These are phyloP conservation scores for Calosoma granatense DNA, from an alignment of 1,140 invertebrate genomes.

Conservation along the genomic window DNA sequence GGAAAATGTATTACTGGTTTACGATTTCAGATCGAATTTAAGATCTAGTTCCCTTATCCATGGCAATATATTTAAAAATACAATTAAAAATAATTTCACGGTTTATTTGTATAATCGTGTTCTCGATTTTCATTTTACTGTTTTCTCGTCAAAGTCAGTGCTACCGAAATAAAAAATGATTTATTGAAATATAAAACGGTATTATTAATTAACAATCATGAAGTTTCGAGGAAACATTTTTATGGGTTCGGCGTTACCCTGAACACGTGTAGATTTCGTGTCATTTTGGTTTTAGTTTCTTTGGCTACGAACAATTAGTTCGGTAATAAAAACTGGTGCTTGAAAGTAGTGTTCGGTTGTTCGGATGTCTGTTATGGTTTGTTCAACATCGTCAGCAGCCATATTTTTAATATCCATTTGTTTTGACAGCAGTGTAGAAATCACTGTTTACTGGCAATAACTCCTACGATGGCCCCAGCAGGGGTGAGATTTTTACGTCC, in stretches of 20 bases:
- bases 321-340: neutral
- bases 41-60: too few relatives aligned
- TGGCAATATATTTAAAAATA: too few relatives aligned
- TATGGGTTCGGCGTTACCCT: neutral
- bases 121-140: too few relatives aligned
- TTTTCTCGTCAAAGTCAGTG: too few relatives aligned
- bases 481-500: neutral
- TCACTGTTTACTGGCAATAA: conserved; percentile 3
- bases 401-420: conserved; percentile 8
- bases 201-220: neutral
- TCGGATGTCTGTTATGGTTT: neutral
- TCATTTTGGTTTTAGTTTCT: neutral
- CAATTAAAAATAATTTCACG: too few relatives aligned
- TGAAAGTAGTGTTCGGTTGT: neutral
- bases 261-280: neutral
- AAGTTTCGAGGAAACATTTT: neutral
- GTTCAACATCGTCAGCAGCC: neutral
- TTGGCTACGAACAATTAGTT: neutral
- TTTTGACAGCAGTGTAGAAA: conserved; percentile 4
- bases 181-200: neutral
- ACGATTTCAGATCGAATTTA: too few relatives aligned
- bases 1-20: too few relatives aligned
- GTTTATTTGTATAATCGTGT: too few relatives aligned
- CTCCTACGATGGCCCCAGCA: neutral
- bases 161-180: too few relatives aligned